Conservation (phyloP, 2,113 vertebrate species). For the Panthera tigris region DNA sequence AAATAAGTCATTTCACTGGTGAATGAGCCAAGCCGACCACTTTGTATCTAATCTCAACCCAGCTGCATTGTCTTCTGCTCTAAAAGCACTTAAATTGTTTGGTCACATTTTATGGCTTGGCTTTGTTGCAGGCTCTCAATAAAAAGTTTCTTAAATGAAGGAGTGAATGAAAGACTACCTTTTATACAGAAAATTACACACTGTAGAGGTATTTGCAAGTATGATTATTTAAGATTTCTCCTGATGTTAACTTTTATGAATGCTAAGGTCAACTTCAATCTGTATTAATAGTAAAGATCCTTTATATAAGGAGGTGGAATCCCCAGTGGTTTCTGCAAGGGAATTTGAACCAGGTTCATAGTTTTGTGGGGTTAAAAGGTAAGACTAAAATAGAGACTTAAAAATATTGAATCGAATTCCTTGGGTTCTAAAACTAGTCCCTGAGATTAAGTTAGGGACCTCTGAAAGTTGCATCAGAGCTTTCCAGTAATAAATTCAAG, state of each 20-base stretch:
- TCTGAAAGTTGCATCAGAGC: not conserved
- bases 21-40: not conserved
- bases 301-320: conserved; percentile 15
- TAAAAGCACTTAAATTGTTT: not conserved
- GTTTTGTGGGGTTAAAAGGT: conserved; percentile 49
- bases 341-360: conserved; percentile 9
- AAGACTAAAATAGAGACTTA: conserved; percentile 48
- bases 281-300: conserved; percentile 64
- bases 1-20: not conserved
- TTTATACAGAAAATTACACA: conserved; percentile 10
- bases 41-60: conserved; percentile 27
- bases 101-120: not conserved
- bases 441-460: conserved; percentile 35
- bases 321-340: conserved; percentile 60
- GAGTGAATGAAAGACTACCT: not conserved
- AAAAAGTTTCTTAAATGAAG: conserved; percentile 43
- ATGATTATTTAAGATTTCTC: not conserved
- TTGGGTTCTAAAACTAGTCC: conserved; percentile 17
- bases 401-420: conserved; percentile 47
- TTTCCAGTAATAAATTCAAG: conserved; percentile 16
- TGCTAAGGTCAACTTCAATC: conserved; percentile 33
- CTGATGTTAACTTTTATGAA: not conserved
- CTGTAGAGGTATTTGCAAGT: not conserved
- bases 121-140: not conserved
- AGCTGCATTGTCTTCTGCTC: conserved; percentile 8